Base-by-base conservation (phyloP, 2,888 invertebrate genomes). In the Asteroscopus sphinx region DNA sequence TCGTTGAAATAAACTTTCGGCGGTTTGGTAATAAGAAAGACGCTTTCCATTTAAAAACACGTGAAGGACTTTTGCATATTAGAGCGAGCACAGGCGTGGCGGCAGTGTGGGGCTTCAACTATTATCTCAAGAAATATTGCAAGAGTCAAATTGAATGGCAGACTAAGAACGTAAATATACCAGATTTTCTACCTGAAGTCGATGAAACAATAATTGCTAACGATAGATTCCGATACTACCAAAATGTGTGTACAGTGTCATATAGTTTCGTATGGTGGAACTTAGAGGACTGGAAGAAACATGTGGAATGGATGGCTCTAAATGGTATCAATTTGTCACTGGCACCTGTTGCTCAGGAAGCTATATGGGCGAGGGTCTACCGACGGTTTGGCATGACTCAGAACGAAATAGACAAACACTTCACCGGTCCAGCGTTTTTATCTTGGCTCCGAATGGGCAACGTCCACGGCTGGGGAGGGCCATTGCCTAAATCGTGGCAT, bases 361-460 rank as follows among this genome's bases (percentile, higher is more conserved):
- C 96, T 0, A 96, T 98, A 33, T 99, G 98, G 98, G 89, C 95
- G 37, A 95, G 96, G 74, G 96, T 99, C 7, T 99, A 97, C 83
- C 85, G 88, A 26, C 91, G 95, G 44, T 86, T 99, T 46, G 97
- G 97, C 12, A 94, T 99, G 68, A 96, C 96, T 0, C 89, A 95
- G 13, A 87, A 95, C 0, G 98, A 99, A 81, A 96, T 99, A 28
- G 94, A 96, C 68, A 95, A 96, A 15, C 97, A 98, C 87, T 98
- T 99, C 82, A 96, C 97, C 0, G 99, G 99, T 0, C 98, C 99
- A 0, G 98, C 98, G 0, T 99, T 99, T 88, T 94, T 98, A 16
- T 97, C 99, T 15, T 99, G 99, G 99, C 95, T 97, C 17, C 95
- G 99, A 79, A 99, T 99, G 99, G 99, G 99, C 0, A 99, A 99